Base-by-base conservation (phyloP, 1,140 invertebrate genomes). In the Leptopilina clavipes region DNA sequence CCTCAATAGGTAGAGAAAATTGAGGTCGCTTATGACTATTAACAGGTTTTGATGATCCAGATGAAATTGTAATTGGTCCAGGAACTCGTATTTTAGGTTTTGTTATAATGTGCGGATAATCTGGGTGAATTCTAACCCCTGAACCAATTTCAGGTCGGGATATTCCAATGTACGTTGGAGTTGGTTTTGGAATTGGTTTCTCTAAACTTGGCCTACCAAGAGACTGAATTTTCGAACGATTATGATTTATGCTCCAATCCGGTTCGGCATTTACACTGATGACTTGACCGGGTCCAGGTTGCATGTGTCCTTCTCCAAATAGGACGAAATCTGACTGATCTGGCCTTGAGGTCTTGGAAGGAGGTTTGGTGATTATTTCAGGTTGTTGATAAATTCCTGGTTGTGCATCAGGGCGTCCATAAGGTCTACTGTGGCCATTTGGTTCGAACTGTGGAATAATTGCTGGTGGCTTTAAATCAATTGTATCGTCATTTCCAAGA, bases 31-130 rank as follows among this genome's bases (percentile, higher is more conserved):
- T 75, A 10, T 85, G 65, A 31, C 5, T 31, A 37, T 86, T 81
- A 5, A 72, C 81, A 7, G 77, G 72, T 76, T 85, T 87, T 8
- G 77, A 76, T 2, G 79, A 82, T 10, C 74, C 84, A 6, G 84
- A 86, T 5, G 88, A 86, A 43, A 90, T 82, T 3, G 82, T 85
- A 12, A 90, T 81, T 3, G 89, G 88, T 7, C 71, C 78, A 6
- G 89, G 89, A 12, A 89, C 75, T 59, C 80, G 78, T 7, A 84
- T 84, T 70, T 86, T 86, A 0, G 88, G 86, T 72, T 90, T 90
- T 0, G 87, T 89, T 6, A 90, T 22, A 31, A 90, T 86, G 48
- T 90, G 83, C 12, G 89, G 88, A 78, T 89, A 88, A n/a, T 89
- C 87, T 1, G 88, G 86, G 74, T 90, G 88, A n/a, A 86, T 70